Conservation (phyloP, 2,113 vertebrate genomes). For the Oncorhynchus keta region DNA sequence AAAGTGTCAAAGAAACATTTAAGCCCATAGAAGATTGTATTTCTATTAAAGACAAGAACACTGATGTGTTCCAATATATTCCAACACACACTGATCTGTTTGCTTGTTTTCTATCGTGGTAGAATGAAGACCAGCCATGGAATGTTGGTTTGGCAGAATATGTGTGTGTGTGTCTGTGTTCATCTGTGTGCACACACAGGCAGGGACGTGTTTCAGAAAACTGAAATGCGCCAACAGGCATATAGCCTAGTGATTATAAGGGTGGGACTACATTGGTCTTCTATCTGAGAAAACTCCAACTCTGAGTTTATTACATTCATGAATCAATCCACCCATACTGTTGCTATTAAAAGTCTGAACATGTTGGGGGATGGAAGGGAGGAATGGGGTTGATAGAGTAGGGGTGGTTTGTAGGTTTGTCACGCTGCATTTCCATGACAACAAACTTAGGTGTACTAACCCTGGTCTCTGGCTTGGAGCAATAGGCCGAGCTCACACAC, state of each 20-base stretch:
- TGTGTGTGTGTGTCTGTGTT: not conserved
- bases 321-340: not conserved
- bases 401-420: not conserved
- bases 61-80: not conserved
- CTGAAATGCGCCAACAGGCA: constrained; percentile 23
- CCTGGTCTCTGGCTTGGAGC: too few species aligned
- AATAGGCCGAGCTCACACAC: not conserved
- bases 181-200: constrained; percentile 8
- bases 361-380: not conserved
- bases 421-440: not conserved
- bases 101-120: not conserved
- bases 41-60: not conserved
- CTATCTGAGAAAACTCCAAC: constrained; percentile 20
- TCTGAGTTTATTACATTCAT: not conserved
- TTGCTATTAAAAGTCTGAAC: not conserved
- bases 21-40: not conserved
- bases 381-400: not conserved
- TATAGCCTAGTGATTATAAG: constrained; percentile 12
- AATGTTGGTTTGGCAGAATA: constrained; percentile 44
- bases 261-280: constrained; percentile 17
- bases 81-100: not conserved
- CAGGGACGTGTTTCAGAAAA: constrained; percentile 38
- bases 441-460: too few species aligned
- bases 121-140: not conserved
- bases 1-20: not conserved